Evolutionary conservation across 2,888 invertebrate species (phyloP), one percentile per base, ranked within the genome.

Genomic region (Drosophila demipolita): DNA sequence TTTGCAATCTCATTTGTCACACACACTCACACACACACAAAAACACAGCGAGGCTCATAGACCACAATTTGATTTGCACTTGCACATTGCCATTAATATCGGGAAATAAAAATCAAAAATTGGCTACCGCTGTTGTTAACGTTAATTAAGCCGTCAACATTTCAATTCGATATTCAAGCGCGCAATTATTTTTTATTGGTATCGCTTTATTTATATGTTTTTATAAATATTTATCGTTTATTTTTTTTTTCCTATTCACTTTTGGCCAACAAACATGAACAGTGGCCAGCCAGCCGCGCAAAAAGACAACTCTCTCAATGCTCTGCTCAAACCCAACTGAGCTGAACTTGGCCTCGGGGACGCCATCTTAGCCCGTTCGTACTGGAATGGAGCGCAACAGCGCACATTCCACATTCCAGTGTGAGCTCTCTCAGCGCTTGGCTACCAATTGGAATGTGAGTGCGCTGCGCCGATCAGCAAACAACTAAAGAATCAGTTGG

Each of bases 361-460:
- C 93, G 93, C 93, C 93, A 93, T 93, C 88, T 93, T 93, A 91
- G 89, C 77, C 89, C 76, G 77, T 64, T 76, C 66, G 75, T 74
- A 64, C 29, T 79, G 71, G 75, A 82, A 68, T 80, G 54, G 71
- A 77, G 61, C 53, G 54, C 45, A 49, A 26, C 52, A 55, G 29
- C 38, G 36, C 48, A 23, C 45, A 33, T 64, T 77, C 73, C 75
- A 78, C 20, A 48, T 48, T 73, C 69, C 57, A 68, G 40, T 57
- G 29, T 15, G 9, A 17, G 49, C 26, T 49, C 49, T 9, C 26
- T 17, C 7, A 11, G 35, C 23, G 15, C 42, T 45, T 23, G 20
- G 57, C 17, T 64, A 63, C 85, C 82, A 89, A 85, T 76, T 80
- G 87, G 86, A 74, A 63, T 23, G 26, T 48, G 54, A 26, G 26